Evolutionary conservation across 2,797 vertebrate genomes (phyloP).

Genomic region (Hozukius guyotensis): DNA sequence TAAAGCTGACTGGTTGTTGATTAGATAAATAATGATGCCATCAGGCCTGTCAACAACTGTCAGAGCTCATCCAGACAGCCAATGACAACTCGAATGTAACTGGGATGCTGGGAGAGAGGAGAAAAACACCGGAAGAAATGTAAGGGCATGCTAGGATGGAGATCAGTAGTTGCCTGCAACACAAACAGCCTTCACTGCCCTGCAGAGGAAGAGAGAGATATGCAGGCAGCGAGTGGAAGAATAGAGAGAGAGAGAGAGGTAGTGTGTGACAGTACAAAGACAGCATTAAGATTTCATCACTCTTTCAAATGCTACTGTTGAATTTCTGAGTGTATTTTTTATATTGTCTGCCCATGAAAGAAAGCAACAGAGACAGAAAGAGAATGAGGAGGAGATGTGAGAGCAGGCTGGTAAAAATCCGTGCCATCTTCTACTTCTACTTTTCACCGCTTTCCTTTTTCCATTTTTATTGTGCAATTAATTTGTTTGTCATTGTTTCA

Average conservation of each 20-base stretch:
- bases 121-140: constrained; percentile 52
- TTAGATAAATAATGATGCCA: constrained; percentile 56
- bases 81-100: constrained; percentile 44
- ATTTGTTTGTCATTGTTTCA: neutral
- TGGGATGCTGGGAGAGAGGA: constrained; percentile 30
- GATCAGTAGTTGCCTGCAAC: constrained; percentile 38
- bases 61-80: constrained; percentile 54
- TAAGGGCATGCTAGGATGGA: constrained; percentile 47
- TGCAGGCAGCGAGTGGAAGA: constrained; percentile 35
- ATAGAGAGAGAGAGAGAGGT: neutral
- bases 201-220: constrained; percentile 38
- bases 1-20: constrained; percentile 40
- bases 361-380: constrained; percentile 17
- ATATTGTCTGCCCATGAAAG: constrained; percentile 54
- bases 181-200: constrained; percentile 42
- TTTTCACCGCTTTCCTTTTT: neutral
- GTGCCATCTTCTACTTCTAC: neutral
- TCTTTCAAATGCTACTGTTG: constrained; percentile 57
- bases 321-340: constrained; percentile 52
- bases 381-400: constrained; percentile 27
- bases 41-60: constrained; percentile 51
- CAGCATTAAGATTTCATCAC: constrained; percentile 61
- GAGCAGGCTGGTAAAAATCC: constrained; percentile 16
- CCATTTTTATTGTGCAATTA: neutral
- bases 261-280: constrained; percentile 53